Conservation (phyloP, 2,113 vertebrate genomes). For the Tragelaphus imberbis region DNA sequence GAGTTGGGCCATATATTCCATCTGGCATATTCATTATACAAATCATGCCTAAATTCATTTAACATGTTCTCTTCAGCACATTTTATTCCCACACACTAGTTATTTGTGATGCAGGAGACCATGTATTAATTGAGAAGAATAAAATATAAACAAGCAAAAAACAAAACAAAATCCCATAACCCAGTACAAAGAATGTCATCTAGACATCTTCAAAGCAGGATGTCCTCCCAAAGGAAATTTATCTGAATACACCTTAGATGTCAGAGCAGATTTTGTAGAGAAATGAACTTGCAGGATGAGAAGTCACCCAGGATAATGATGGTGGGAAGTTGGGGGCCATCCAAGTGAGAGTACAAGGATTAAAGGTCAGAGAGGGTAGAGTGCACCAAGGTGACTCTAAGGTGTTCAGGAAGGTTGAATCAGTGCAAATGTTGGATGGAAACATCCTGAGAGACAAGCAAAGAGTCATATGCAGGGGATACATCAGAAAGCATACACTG, state of each 20-base stretch:
- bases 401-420: neutral
- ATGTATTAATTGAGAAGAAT: neutral
- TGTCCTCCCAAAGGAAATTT: neutral
- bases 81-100: neutral
- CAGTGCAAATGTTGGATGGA: neutral
- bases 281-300: neutral
- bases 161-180: neutral
- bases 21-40: neutral
- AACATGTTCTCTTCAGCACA: neutral
- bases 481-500: neutral
- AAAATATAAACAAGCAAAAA: neutral
- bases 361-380: neutral
- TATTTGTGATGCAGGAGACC: neutral
- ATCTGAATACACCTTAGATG: neutral
- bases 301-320: neutral
- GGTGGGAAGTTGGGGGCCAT: neutral
- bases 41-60: neutral
- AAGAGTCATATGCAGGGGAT: neutral
- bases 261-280: neutral
- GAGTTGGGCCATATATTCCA: neutral
- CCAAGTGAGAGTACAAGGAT: neutral
- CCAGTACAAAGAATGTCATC: neutral
- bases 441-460: neutral
- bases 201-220: neutral
- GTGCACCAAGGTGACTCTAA: neutral